A percentile compares a stretch with the other conserved stretches of the same genome.
Evolutionary conservation across 2,888 invertebrate genomes (phyloP).

Genomic region (Drosophila robusta): DNA sequence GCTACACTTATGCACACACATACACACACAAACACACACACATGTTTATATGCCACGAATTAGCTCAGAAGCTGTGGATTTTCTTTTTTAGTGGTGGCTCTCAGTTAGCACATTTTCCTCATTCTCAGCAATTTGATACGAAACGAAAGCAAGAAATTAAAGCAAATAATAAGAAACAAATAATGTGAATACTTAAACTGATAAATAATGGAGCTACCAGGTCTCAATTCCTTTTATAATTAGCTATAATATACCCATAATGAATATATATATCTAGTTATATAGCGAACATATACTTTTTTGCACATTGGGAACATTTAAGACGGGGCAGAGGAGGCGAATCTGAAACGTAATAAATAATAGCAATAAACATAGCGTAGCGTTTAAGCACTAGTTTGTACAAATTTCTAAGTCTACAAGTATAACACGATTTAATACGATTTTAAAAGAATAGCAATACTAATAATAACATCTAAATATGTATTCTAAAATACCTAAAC

Average conservation of each 20-base stretch:
- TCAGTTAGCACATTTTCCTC: background rate
- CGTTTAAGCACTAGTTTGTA: slow-evolving; percentile 53
- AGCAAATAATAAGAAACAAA: background rate
- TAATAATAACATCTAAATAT: slow-evolving; percentile 7
- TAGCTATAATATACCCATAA: slow-evolving; percentile 10
- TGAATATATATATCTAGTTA: slow-evolving; percentile 15
- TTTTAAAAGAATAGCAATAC: background rate
- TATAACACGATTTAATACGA: slow-evolving; percentile 15
- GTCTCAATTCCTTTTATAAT: slow-evolving; percentile 26
- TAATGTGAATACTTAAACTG: slow-evolving; percentile 2
- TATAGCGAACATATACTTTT: slow-evolving; percentile 7
- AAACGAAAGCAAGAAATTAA: slow-evolving; percentile 1
- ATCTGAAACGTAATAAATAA: background rate
- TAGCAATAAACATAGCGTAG: slow-evolving; percentile 35
- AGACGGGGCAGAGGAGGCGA: background rate
- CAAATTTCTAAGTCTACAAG: slow-evolving; percentile 38
- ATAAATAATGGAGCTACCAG: background rate
- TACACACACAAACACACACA: background rate
- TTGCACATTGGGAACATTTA: slow-evolving; percentile 8
- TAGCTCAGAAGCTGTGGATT: too few species aligned
- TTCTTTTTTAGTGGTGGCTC: background rate
- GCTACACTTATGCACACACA: background rate
- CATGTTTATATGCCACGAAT: background rate
- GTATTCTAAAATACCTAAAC: slow-evolving; percentile 15
- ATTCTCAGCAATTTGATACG: slow-evolving; percentile 16